Evolutionary conservation across 2,888 invertebrate species (phyloP), one percentile per base, ranked within the genome.

Genomic region (Dryocosmus kuriphilus): DNA sequence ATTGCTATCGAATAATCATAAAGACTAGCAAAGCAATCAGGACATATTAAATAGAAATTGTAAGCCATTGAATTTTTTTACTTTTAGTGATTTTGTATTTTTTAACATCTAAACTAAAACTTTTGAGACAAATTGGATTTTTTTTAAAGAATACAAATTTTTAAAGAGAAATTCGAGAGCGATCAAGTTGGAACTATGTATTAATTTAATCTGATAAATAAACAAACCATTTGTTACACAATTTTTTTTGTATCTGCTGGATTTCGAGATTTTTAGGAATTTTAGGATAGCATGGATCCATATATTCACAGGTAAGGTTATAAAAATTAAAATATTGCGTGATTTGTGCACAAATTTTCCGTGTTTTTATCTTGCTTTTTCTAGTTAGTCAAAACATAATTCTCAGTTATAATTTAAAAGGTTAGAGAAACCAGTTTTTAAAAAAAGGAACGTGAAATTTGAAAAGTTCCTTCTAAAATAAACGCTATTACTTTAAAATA

Each of bases 181-280:
- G 24, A 57, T 57, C 24, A 24, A 57, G 22, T 24, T 24, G 57
- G 14, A 57, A 57, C 11, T 57, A 14, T 57, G 57, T 57, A 57
- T 57, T 22, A 22, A 57, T 24, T 22, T 24, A 57, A 57, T 57
- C 57, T 57, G 57, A 57, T 57, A 24, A 57, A 57, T 57, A 57
- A 57, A 57, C 14, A 57, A 11, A 57, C 8, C 9, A 57, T 57
- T 57, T 57, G 57, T 57, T 57, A 57, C 57, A 14, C n/a, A 57
- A 57, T 5, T 24, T 1, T 57, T 57, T 11, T 57, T 57, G 57
- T 57, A 24, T 22, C 57, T 57, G 6, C 22, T 57, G 24, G 24
- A 57, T 57, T 24, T 57, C 57, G 51, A 51, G n/a, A n/a, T 24
- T 57, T 57, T 8, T 11, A 24, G 57, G n/a, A 51, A 19, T n/a